Evolutionary conservation across 2,888 invertebrate species (phyloP).

Genomic region (Nemurella pictetii): DNA sequence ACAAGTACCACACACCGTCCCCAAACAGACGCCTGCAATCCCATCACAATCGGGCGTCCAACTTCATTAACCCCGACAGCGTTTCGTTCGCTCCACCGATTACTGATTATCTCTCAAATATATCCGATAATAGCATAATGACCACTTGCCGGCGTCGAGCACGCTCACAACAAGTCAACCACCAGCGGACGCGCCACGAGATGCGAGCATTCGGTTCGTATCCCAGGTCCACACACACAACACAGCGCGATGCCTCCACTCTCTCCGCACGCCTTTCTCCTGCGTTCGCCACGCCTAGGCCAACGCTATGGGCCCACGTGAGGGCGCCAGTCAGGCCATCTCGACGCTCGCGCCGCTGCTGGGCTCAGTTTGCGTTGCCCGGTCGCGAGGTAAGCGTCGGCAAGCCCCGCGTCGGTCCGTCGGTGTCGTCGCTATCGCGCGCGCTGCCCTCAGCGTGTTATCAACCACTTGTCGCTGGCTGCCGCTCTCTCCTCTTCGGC

Average conservation of each 20-base stretch:
- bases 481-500: background rate
- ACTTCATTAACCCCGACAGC: background rate
- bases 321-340: constrained; percentile 13
- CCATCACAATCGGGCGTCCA: background rate
- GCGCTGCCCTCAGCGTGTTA: background rate
- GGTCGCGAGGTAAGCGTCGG: background rate
- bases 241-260: background rate
- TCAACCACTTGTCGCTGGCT: background rate
- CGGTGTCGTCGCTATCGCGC: background rate
- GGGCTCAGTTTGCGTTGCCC: background rate
- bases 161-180: background rate
- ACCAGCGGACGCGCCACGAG: background rate
- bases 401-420: background rate
- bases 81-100: background rate
- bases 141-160: background rate
- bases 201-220: background rate
- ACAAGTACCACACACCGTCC: background rate
- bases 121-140: background rate
- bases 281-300: constrained; percentile 39
- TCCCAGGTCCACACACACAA: background rate
- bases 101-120: background rate
- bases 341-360: constrained; percentile 38
- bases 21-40: background rate
- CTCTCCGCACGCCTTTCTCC: constrained; percentile 1
- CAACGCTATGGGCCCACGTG: constrained; percentile 36